Base-by-base conservation (phyloP, 2,888 invertebrate genomes). In the Rutpela maculata region DNA sequence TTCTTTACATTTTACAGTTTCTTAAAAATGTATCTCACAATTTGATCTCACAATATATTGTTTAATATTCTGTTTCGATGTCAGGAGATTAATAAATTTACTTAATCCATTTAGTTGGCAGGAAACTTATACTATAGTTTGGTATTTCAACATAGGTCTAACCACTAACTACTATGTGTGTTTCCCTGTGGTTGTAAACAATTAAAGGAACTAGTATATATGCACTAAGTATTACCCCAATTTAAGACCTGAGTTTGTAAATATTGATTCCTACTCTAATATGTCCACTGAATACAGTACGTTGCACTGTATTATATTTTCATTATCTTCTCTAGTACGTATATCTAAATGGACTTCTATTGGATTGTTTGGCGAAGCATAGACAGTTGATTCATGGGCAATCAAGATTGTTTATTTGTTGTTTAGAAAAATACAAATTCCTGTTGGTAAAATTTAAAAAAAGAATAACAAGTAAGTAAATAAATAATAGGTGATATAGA, bases 81-180 rank as follows among this genome's bases (percentile, higher is more conserved):
- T n/a, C n/a, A n/a, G n/a, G n/a, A n/a, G n/a, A 43, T 43, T 43
- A 43, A 43, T 43, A 43, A n/a, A n/a, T 50, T 50, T 50, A 50
- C 50, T 15, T 50, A 50, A 50, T n/a, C 50, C 6, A 50, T 50
- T 50, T 50, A 50, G 15, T 12, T 50, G 12, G n/a, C 12, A 50
- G 50, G 5, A 12, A 43, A 43, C 15, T 15, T 50, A 50, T 17
- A 50, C 50, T 26, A 50, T 50, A 50, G 50, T 50, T n/a, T 50
- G 43, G 50, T 50, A 50, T 50, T 50, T 50, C n/a, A 50, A n/a
- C 50, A 50, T n/a, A 1, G 50, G n/a, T n/a, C n/a, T 4, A 50
- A 50, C 50, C 50, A n/a, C 50, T 50, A 50, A 50, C 50, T 50
- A 50, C 31, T 35, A 6, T n/a, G n/a, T 50, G 15, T n/a, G n/a